phyloP scores from a whole-genome alignment of 2,888 invertebrate species.

The Synergus laeviventris region DNA sequence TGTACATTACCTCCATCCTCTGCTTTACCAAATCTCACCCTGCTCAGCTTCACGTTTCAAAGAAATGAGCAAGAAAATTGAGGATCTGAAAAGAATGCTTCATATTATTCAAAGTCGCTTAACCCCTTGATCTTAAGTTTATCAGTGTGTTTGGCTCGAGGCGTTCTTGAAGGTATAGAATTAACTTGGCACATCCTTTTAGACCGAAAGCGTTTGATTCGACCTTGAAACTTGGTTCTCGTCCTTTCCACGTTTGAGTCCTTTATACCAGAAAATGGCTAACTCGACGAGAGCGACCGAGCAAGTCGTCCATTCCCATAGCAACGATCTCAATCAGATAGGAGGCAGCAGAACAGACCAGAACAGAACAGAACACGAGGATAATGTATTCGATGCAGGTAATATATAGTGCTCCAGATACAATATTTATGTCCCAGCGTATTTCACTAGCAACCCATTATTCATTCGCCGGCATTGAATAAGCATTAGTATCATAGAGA shows the following conservation, averaged over 20 bases:
- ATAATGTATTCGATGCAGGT: conserved; percentile 73
- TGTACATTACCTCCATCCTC: background rate
- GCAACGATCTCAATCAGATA: conserved; percentile 73
- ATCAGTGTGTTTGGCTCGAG: background rate
- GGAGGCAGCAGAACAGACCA: conserved; percentile 57
- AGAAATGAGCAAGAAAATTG: too few species aligned
- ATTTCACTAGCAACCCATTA: conserved; percentile 75
- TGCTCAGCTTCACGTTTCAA: background rate
- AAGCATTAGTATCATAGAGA: conserved; percentile 73
- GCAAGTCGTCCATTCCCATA: conserved; percentile 68
- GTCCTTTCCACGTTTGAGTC: conserved; percentile 9
- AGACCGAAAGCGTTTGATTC: conserved; percentile 24
- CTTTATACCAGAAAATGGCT: conserved; percentile 45
- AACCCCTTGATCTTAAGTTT: conserved; percentile 10
- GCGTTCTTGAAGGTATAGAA: conserved; percentile 9
- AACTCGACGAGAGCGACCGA: conserved; percentile 53
- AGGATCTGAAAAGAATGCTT: conserved; percentile 11
- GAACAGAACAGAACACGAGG: conserved; percentile 58
- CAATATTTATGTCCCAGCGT: conserved; percentile 74
- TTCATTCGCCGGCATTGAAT: conserved; percentile 74
- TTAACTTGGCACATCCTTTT: conserved; percentile 23
- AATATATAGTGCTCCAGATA: conserved; percentile 75
- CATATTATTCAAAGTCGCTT: conserved; percentile 9
- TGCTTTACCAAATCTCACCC: background rate
- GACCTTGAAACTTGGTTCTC: conserved; percentile 11